Percentiles rank a stretch among this genome's conserved stretches.
Evolutionary conservation across 2,888 invertebrate genomes (phyloP).

Genomic region (Lasioglossum figueresi): DNA sequence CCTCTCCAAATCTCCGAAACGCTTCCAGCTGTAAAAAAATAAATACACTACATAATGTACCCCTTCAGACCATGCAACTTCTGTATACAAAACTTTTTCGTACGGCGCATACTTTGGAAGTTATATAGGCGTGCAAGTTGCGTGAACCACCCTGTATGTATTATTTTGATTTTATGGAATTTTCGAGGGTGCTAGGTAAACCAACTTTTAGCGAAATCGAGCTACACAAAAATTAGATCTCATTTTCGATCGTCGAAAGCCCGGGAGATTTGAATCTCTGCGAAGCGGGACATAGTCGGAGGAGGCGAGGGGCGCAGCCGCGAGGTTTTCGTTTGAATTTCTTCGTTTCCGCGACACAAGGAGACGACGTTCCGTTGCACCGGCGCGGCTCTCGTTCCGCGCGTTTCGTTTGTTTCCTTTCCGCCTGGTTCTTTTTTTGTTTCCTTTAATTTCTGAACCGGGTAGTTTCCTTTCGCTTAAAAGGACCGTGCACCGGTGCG

Average conservation of each 20-base stretch:
- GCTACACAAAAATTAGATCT: not conserved
- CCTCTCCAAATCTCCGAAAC: too few relatives aligned
- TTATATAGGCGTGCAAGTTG: too few relatives aligned
- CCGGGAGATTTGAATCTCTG: not conserved
- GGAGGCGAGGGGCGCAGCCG: not conserved
- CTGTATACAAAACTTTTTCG: too few relatives aligned
- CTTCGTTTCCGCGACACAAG: not conserved
- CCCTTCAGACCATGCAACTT: too few relatives aligned
- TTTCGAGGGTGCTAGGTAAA: too few relatives aligned
- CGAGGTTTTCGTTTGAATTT: not conserved
- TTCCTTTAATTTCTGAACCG: slow-evolving; percentile 16
- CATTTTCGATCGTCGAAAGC: not conserved
- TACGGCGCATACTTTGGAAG: too few relatives aligned
- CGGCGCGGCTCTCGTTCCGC: not conserved
- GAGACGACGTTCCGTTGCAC: not conserved
- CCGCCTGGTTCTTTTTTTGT: not conserved
- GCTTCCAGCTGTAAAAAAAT: too few relatives aligned
- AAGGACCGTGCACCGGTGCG: slow-evolving; percentile 4
- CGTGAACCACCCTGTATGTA: too few relatives aligned
- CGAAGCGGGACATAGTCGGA: not conserved
- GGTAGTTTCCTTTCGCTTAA: slow-evolving; percentile 23
- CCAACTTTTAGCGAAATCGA: too few relatives aligned
- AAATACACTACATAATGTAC: too few relatives aligned
- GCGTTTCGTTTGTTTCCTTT: not conserved
- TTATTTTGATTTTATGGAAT: too few relatives aligned